Percentiles rank a stretch among this genome's conserved stretches.
phyloP scores from a whole-genome alignment of 2,888 invertebrate genomes.

The Aleiodes testaceus region DNA sequence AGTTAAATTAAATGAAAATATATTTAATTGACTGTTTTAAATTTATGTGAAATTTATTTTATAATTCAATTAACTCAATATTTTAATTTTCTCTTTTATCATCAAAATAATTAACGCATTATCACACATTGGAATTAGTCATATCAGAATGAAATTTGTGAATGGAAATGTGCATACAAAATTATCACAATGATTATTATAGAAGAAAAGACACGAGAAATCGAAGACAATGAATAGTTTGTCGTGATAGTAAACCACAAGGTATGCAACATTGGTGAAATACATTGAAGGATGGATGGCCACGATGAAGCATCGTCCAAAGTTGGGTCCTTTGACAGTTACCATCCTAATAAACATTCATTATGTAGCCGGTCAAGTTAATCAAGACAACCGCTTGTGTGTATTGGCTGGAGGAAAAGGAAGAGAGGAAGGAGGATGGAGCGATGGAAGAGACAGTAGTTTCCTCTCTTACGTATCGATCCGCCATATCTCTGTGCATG shows the following conservation, averaged over 20 bases:
- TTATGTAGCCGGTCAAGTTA: slow-evolving; percentile 54
- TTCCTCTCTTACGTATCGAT: slow-evolving; percentile 17
- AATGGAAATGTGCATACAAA: no score
- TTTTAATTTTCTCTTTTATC: no score
- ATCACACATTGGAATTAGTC: no score
- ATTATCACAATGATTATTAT: slow-evolving; percentile 7
- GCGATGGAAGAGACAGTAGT: slow-evolving; percentile 2
- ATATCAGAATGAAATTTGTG: no score
- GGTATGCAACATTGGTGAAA: slow-evolving; percentile 13
- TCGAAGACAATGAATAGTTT: slow-evolving; percentile 18
- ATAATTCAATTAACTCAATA: no score
- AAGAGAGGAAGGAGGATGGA: not conserved
- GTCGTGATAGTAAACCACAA: not conserved
- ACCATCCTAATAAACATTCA: slow-evolving; percentile 61
- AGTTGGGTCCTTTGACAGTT: slow-evolving; percentile 54
- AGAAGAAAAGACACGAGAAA: not conserved
- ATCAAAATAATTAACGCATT: no score
- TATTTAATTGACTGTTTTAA: no score
- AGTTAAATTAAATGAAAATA: no score
- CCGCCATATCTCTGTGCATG: slow-evolving; percentile 21
- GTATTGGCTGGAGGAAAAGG: slow-evolving; percentile 48
- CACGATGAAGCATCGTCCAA: slow-evolving; percentile 20
- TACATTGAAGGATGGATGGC: slow-evolving; percentile 24
- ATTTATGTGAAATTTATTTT: no score
- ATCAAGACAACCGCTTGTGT: slow-evolving; percentile 51